These are phyloP conservation scores for Neogobius melanostomus DNA, from an alignment of 2,113 vertebrate genomes.

Conservation along the genomic window DNA sequence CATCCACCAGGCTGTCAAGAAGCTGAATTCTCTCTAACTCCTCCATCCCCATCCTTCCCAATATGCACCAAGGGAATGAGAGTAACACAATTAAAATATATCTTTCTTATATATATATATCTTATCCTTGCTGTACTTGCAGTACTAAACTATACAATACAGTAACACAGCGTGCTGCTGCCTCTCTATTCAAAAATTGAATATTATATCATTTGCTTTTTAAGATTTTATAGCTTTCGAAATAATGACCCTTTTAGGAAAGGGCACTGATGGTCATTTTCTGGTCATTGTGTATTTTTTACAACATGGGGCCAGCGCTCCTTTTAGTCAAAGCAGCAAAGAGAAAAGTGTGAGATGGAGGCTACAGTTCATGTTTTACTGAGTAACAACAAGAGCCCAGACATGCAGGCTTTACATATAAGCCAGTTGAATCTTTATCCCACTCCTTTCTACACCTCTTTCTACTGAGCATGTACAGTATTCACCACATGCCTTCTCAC, in stretches of 20 bases:
- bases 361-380: constrained; percentile 29
- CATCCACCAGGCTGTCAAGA: too few relatives aligned
- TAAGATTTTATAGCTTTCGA: constrained; percentile 61
- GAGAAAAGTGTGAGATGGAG: constrained; percentile 37
- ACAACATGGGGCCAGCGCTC: constrained; percentile 46
- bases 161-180: constrained; percentile 11
- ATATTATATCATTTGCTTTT: constrained; percentile 66
- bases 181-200: constrained; percentile 39
- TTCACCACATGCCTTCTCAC: not conserved
- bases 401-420: not conserved
- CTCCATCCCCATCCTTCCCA: too few relatives aligned
- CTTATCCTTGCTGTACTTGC: too few relatives aligned
- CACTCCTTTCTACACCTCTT: not conserved
- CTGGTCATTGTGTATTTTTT: constrained; percentile 46
- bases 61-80: too few relatives aligned
- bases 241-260: constrained; percentile 64
- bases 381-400: constrained; percentile 19
- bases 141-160: too few relatives aligned
- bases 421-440: not conserved
- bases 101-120: too few relatives aligned
- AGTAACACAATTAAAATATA: too few relatives aligned
- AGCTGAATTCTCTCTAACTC: too few relatives aligned
- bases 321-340: constrained; percentile 57
- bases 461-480: not conserved
- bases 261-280: constrained; percentile 60